Conservation (phyloP, 2,888 invertebrate genomes). For the Euzophera pinguis region DNA sequence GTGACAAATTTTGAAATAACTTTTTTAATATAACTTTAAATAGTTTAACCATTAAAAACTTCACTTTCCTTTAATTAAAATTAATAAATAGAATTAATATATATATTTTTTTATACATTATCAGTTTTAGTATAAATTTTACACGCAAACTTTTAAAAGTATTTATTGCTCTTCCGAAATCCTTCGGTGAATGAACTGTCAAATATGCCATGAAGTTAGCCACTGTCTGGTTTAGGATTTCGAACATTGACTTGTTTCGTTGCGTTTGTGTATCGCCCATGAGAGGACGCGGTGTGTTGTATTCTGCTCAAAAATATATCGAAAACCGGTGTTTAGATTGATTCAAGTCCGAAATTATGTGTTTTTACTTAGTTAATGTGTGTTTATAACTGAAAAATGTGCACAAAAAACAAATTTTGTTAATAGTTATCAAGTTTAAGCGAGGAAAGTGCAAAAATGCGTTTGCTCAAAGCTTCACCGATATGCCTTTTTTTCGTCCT, state of each 20-base stretch:
- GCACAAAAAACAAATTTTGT: not conserved
- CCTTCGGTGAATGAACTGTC: constrained; percentile 65
- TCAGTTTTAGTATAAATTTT: too few species aligned
- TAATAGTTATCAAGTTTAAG: not conserved
- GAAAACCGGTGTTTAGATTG: not conserved
- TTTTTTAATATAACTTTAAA: not conserved
- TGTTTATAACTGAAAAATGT: constrained; percentile 4
- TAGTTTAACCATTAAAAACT: not conserved
- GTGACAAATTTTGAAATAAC: not conserved
- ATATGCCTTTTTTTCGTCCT: constrained; percentile 19
- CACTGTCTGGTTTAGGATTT: constrained; percentile 50
- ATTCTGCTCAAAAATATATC: not conserved
- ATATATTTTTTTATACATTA: too few species aligned
- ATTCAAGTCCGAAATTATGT: not conserved
- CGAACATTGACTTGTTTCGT: constrained; percentile 18
- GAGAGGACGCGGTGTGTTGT: not conserved
- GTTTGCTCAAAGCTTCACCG: constrained; percentile 48
- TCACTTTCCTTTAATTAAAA: not conserved
- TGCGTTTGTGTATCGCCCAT: constrained; percentile 38
- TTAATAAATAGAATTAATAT: too few species aligned
- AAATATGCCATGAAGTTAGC: constrained; percentile 67
- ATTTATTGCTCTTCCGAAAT: constrained; percentile 31
- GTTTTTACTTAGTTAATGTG: not conserved
- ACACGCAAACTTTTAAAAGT: not conserved
- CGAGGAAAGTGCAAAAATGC: constrained; percentile 49